Percentiles rank a stretch among this genome's conserved stretches.
phyloP scores from a whole-genome alignment of 2,113 vertebrate species.

The Tachysurus fulvidraco region DNA sequence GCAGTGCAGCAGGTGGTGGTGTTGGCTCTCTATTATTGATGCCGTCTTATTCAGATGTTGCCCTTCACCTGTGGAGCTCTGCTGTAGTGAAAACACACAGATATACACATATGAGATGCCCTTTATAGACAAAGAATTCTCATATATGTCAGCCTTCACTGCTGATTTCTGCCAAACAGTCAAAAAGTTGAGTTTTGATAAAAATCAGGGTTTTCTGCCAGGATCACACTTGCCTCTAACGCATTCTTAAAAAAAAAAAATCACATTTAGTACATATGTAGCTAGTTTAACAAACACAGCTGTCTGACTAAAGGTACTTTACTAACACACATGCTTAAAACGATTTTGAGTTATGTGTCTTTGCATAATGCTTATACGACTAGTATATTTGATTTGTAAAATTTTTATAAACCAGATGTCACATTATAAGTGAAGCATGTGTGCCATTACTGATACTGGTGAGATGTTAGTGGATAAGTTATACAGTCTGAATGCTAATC shows the following conservation, averaged over 20 bases:
- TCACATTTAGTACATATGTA: neutral
- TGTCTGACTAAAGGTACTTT: neutral
- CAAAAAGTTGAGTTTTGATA: neutral
- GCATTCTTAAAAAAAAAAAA: neutral
- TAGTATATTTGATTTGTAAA: neutral
- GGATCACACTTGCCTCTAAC: neutral
- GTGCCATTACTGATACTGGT: neutral
- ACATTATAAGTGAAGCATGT: neutral
- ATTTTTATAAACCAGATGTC: neutral
- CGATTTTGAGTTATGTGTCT: neutral
- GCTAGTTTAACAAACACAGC: neutral
- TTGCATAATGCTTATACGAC: neutral
- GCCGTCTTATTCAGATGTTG: conserved; percentile 83
- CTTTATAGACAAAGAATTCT: conserved; percentile 19
- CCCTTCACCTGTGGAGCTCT: conserved; percentile 89
- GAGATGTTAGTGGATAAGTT: neutral
- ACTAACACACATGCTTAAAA: neutral
- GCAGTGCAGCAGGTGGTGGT: conserved; percentile 98
- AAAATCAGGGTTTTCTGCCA: neutral
- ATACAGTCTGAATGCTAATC: neutral
- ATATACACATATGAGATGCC: conserved; percentile 47
- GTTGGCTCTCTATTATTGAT: conserved; percentile 93
- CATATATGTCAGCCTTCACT: neutral
- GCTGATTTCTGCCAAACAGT: neutral
- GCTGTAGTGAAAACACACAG: conserved; percentile 48